Percentiles rank a stretch among this genome's conserved stretches.
Evolutionary conservation across 64 coral and sea anemone species (phyloP).

Genomic region (Orbicella faveolata): DNA sequence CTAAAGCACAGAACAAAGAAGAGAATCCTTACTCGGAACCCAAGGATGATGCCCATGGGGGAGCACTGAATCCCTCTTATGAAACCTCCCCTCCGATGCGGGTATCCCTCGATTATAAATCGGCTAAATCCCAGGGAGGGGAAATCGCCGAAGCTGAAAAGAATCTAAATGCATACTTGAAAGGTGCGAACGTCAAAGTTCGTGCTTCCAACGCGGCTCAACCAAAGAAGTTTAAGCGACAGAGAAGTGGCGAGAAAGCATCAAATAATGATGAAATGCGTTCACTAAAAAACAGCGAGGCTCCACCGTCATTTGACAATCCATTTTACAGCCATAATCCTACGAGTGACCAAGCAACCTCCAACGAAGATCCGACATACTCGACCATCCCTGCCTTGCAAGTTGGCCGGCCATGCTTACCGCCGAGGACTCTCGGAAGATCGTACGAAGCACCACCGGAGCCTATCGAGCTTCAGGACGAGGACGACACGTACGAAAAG

Average conservation of each 20-base stretch:
- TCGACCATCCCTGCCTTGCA: not conserved
- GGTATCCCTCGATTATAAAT: not conserved
- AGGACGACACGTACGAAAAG: not conserved
- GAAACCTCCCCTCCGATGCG: not conserved
- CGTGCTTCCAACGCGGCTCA: conserved; percentile 21
- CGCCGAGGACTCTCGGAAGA: not conserved
- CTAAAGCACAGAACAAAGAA: conserved; percentile 10
- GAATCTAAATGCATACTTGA: not conserved
- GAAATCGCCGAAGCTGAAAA: not conserved
- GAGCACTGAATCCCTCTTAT: not conserved
- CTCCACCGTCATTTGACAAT: conserved; percentile 22
- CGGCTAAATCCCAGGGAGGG: not conserved
- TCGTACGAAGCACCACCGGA: not conserved
- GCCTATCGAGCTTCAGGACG: not conserved
- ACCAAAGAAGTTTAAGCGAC: not conserved
- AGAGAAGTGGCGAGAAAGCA: conserved; percentile 2
- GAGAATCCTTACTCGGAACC: conserved; percentile 12
- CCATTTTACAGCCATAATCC: not conserved
- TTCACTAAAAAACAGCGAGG: not conserved
- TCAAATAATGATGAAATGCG: not conserved
- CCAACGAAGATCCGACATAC: not conserved
- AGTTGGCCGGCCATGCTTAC: not conserved
- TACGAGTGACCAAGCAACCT: not conserved
- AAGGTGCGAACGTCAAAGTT: not conserved
- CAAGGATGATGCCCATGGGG: not conserved